phyloP scores from a whole-genome alignment of 2,113 vertebrate genomes.

The Columba janthina region DNA sequence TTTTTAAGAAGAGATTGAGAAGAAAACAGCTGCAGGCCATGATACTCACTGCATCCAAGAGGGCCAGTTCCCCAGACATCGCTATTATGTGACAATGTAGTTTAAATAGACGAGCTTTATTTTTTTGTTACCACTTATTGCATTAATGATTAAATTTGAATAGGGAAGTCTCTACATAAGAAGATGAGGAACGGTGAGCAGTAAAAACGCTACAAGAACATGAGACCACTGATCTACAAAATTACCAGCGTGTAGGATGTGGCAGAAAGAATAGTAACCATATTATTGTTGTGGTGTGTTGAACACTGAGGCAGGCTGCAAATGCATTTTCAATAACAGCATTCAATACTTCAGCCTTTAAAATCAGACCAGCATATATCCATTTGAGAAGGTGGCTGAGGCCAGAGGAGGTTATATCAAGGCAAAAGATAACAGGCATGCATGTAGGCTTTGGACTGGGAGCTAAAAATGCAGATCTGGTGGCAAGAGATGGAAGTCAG shows the following conservation, averaged over 20 bases:
- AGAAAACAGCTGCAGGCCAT: background rate
- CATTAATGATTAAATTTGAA: conserved; percentile 28
- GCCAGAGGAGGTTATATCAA: background rate
- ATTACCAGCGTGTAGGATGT: background rate
- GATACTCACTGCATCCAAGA: background rate
- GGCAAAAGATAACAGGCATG: background rate
- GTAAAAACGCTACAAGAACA: background rate
- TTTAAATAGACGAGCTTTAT: background rate
- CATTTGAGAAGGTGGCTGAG: background rate
- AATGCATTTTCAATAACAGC: background rate
- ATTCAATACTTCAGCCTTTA: background rate
- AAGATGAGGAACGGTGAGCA: background rate
- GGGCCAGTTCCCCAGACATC: background rate
- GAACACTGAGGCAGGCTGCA: background rate
- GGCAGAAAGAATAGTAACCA: background rate
- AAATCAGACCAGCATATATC: background rate
- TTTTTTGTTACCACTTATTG: background rate
- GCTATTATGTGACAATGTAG: background rate
- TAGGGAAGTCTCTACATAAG: background rate
- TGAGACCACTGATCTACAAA: background rate
- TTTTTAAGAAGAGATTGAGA: background rate
- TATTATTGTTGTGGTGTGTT: background rate
- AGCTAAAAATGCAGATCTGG: background rate
- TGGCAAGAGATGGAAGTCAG: background rate
- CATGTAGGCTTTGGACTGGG: background rate